phyloP scores from a whole-genome alignment of 92 coral and sea anemone genomes.

The Micromussa lordhowensis region DNA sequence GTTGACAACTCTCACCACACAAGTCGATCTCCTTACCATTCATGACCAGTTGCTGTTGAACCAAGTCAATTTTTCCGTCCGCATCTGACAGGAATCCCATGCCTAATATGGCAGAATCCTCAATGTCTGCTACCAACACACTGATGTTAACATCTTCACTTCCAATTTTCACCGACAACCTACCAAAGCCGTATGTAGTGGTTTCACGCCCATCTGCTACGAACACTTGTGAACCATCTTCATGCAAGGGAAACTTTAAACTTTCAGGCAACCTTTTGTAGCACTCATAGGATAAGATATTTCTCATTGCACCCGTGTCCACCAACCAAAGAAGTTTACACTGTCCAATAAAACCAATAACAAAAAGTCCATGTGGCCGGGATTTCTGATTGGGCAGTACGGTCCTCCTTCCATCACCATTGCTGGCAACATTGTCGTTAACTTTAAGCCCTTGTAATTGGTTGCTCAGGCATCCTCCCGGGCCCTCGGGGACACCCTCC shows the following conservation, averaged over 20 bases:
- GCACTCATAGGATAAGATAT: slow-evolving; percentile 24
- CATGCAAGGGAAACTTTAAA: slow-evolving; percentile 31
- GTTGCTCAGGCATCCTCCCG: slow-evolving; percentile 24
- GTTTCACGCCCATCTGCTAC: slow-evolving; percentile 37
- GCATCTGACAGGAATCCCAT: slow-evolving; percentile 47
- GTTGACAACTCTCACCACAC: slow-evolving; percentile 19
- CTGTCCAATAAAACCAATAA: slow-evolving; percentile 33
- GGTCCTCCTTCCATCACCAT: not conserved
- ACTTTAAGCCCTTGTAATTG: not conserved
- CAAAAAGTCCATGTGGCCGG: slow-evolving; percentile 13
- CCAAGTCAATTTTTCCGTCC: slow-evolving; percentile 47
- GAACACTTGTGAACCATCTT: slow-evolving; percentile 31
- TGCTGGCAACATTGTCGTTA: not conserved
- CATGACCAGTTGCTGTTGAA: slow-evolving; percentile 23
- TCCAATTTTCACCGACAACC: slow-evolving; percentile 39
- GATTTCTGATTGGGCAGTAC: not conserved
- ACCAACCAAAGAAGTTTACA: slow-evolving; percentile 37
- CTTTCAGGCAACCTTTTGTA: slow-evolving; percentile 28
- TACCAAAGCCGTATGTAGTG: not conserved
- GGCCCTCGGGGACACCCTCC: slow-evolving; percentile 24
- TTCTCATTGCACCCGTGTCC: slow-evolving; percentile 41
- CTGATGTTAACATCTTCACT: slow-evolving; percentile 35
- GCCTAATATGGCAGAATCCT: slow-evolving; percentile 42
- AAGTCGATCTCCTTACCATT: slow-evolving; percentile 34
- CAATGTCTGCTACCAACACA: slow-evolving; percentile 59